phyloP scores from a whole-genome alignment of 2,113 vertebrate species.

The Psittacula cyanocephala region DNA sequence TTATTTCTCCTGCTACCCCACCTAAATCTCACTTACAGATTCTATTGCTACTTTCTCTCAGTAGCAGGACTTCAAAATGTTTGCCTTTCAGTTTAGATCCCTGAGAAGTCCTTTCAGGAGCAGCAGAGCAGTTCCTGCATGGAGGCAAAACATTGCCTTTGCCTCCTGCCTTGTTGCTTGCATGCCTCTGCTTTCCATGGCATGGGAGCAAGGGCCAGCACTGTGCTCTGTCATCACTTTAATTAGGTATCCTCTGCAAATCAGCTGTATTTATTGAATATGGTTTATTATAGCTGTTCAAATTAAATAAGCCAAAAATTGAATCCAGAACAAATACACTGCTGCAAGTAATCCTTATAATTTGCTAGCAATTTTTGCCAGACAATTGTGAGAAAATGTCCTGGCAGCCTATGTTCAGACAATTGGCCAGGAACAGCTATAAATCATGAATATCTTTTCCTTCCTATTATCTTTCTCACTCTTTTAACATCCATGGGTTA shows the following conservation, averaged over 20 bases:
- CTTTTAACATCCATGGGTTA: neutral
- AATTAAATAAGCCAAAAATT: conserved; percentile 55
- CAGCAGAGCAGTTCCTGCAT: neutral
- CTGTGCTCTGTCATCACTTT: neutral
- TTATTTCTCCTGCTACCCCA: neutral
- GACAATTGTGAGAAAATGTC: conserved; percentile 45
- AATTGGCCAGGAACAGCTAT: neutral
- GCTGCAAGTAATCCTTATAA: conserved; percentile 34
- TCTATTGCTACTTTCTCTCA: rapidly evolving
- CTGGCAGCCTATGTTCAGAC: neutral
- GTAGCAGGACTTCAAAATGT: neutral
- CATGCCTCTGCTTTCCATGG: neutral
- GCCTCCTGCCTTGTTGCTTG: neutral
- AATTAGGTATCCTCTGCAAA: conserved; percentile 12
- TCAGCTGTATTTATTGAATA: conserved; percentile 11
- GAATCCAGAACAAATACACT: conserved; percentile 35
- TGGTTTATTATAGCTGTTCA: conserved; percentile 39
- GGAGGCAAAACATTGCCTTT: neutral
- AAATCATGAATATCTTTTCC: conserved; percentile 3
- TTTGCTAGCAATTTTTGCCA: conserved; percentile 23
- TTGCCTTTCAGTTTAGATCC: neutral
- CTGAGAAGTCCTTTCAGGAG: neutral
- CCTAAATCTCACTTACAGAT: neutral
- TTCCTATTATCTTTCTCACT: neutral
- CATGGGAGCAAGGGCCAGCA: neutral